A percentile compares a stretch with the other conserved stretches of the same genome.
Conservation (phyloP, 1,140 invertebrate genomes). For the Drosophila athabasca region DNA sequence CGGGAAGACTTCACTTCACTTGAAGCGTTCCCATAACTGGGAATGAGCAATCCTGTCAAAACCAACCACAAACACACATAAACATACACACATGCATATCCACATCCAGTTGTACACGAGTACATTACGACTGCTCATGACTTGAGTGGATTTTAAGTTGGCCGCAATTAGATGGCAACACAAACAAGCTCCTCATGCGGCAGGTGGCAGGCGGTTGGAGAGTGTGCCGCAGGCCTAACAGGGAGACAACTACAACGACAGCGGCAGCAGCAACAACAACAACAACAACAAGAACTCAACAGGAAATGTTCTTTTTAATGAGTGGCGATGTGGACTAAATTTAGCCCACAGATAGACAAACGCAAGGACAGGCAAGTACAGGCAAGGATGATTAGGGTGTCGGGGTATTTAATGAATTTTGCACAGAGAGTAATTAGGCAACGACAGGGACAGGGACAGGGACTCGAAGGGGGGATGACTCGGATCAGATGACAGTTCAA, state of each 20-base stretch:
- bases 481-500: constrained; percentile 52
- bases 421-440: constrained; percentile 52
- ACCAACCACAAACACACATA: not conserved
- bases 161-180: constrained; percentile 59
- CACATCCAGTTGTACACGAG: constrained; percentile 28
- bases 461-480: constrained; percentile 8
- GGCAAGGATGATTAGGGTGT: constrained; percentile 29
- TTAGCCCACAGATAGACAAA: constrained; percentile 37
- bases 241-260: constrained; percentile 24
- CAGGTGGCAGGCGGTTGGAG: constrained; percentile 14
- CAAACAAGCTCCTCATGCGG: constrained; percentile 32
- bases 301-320: constrained; percentile 70
- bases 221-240: constrained; percentile 19
- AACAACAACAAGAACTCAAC: constrained; percentile 30
- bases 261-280: constrained; percentile 7
- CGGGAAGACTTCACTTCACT: not conserved
- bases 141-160: constrained; percentile 67
- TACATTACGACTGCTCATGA: constrained; percentile 22
- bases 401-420: constrained; percentile 61
- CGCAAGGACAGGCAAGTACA: constrained; percentile 3
- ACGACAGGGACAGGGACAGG: constrained; percentile 15
- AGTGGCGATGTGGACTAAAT: constrained; percentile 56
- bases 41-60: constrained; percentile 27
- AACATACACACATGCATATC: not conserved
- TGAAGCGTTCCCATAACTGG: not conserved